These are phyloP conservation scores for Psammodynastes pulverulentus DNA, from an alignment of 2,113 vertebrate genomes.

Conservation along the genomic window DNA sequence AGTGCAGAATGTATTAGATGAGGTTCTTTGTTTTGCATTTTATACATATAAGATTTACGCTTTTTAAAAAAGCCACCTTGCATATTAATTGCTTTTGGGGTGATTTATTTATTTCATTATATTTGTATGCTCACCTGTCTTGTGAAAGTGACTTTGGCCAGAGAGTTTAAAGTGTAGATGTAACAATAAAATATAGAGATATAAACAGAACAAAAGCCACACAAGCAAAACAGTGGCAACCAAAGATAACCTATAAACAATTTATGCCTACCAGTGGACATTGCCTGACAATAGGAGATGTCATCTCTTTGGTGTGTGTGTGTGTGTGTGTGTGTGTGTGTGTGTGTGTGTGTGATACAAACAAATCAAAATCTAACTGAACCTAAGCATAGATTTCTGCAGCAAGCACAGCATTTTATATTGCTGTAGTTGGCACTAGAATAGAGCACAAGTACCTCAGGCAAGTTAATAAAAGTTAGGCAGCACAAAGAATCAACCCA, in stretches of 20 bases:
- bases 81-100: not conserved
- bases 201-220: not conserved
- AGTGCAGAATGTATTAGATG: slow-evolving; percentile 22
- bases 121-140: not conserved
- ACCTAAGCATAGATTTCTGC: not conserved
- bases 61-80: not conserved
- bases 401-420: not conserved
- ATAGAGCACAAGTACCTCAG: not conserved
- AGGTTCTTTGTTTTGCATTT: slow-evolving; percentile 12
- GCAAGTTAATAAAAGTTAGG: not conserved
- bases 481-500: not conserved
- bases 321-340: not conserved
- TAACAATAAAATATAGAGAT: not conserved
- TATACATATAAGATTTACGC: not conserved
- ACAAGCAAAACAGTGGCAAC: not conserved
- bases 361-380: not conserved
- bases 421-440: not conserved
- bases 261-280: not conserved
- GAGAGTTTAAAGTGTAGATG: not conserved
- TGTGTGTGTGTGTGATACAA: not conserved
- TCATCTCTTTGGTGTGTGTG: not conserved
- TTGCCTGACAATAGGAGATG: not conserved
- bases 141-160: not conserved
- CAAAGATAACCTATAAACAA: not conserved
- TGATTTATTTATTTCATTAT: not conserved